Evolutionary conservation across 2,113 vertebrate genomes (phyloP).

Genomic region (Datnioides undecimradiatus): DNA sequence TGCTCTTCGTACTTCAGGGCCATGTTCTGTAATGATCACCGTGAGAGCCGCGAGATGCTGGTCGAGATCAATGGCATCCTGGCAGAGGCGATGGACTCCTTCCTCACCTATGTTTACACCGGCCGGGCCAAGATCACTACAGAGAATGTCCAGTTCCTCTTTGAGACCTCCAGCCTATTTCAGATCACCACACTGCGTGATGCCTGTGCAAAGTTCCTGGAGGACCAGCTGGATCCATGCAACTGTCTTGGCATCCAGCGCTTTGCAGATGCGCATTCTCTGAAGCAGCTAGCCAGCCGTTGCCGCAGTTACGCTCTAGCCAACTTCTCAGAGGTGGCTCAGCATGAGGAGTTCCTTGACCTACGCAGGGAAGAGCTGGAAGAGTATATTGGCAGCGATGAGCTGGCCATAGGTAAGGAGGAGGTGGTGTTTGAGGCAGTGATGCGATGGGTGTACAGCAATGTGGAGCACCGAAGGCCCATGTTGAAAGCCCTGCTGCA

Average conservation of each 20-base stretch:
- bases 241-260: slow-evolving; percentile 98
- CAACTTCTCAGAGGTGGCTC: slow-evolving; percentile 92
- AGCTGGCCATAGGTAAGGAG: slow-evolving; percentile 92
- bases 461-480: slow-evolving; percentile 88
- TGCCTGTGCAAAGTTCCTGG: slow-evolving; percentile 97
- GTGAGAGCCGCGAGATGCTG: slow-evolving; percentile 94
- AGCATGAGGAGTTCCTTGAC: slow-evolving; percentile 95
- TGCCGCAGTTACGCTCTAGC: slow-evolving; percentile 92
- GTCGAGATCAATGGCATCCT: slow-evolving; percentile 97
- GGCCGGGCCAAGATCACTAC: slow-evolving; percentile 97
- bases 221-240: slow-evolving; percentile 97
- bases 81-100: slow-evolving; percentile 97
- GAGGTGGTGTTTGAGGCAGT: slow-evolving; percentile 96
- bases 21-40: slow-evolving; percentile 96
- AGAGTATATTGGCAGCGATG: slow-evolving; percentile 93
- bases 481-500: slow-evolving; percentile 92
- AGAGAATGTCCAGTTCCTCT: slow-evolving; percentile 97
- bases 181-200: slow-evolving; percentile 94
- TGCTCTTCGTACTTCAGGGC: slow-evolving; percentile 97
- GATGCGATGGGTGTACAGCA: slow-evolving; percentile 97
- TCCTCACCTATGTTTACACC: slow-evolving; percentile 96
- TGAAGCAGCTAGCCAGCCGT: slow-evolving; percentile 94
- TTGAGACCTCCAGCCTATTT: slow-evolving; percentile 97
- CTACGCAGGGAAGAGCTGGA: slow-evolving; percentile 94
- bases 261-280: slow-evolving; percentile 94